Conservation (phyloP, 2,797 vertebrate species). For the Serranus cabrilla region DNA sequence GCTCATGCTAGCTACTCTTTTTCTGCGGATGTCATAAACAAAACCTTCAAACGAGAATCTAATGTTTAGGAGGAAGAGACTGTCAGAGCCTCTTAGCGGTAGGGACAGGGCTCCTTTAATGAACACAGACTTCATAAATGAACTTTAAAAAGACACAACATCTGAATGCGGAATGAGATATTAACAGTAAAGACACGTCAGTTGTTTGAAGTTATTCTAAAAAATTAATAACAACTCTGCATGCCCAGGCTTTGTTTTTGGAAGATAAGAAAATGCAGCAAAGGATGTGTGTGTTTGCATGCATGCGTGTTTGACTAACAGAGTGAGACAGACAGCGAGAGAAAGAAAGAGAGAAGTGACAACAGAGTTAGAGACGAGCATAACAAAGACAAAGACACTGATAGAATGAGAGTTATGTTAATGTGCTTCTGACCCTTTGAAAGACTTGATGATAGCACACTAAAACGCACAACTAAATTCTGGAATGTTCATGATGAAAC, state of each 20-base stretch:
- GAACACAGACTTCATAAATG: constrained; percentile 48
- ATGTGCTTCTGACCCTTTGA: constrained; percentile 50
- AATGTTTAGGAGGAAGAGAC: constrained; percentile 34
- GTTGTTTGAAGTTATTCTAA: constrained; percentile 51
- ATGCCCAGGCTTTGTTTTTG: constrained; percentile 46
- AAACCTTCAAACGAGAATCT: constrained; percentile 37
- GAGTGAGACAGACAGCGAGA: neutral
- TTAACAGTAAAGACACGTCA: constrained; percentile 42
- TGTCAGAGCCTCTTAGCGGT: constrained; percentile 1
- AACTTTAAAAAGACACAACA: constrained; percentile 42
- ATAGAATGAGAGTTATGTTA: constrained; percentile 16
- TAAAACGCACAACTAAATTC: constrained; percentile 29
- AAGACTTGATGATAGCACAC: constrained; percentile 40
- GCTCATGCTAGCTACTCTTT: constrained; percentile 9
- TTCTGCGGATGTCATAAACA: constrained; percentile 37
- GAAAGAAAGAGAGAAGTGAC: neutral
- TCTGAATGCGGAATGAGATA: constrained; percentile 54
- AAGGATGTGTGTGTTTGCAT: neutral
- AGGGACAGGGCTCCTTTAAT: constrained; percentile 28
- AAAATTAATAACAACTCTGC: constrained; percentile 43
- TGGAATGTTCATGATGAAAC: constrained; percentile 14
- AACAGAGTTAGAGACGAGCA: neutral
- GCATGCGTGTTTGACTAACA: constrained; percentile 9
- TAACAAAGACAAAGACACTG: constrained; percentile 3
- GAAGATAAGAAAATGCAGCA: constrained; percentile 46